Evolutionary conservation across 2,797 vertebrate species (phyloP).

Genomic region (Anisognathus igniventris): DNA sequence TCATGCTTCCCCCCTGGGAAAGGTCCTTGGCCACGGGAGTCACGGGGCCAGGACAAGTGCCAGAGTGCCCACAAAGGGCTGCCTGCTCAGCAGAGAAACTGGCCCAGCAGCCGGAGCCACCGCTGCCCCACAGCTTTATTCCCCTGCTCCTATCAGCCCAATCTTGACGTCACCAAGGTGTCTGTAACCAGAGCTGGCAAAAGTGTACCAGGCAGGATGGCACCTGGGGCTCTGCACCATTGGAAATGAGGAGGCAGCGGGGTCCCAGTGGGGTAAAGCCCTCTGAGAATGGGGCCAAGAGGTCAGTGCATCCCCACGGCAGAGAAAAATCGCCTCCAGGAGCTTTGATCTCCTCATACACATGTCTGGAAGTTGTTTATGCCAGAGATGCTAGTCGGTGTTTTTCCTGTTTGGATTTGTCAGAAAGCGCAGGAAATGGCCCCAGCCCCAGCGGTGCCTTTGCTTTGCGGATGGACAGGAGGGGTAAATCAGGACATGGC

Average conservation of each 20-base stretch:
- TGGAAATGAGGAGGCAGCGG: background rate
- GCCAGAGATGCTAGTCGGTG: background rate
- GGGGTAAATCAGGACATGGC: background rate
- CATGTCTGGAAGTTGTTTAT: background rate
- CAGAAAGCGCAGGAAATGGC: conserved; percentile 46
- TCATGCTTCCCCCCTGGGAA: background rate
- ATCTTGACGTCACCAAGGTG: conserved; percentile 45
- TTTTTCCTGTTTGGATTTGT: conserved; percentile 74
- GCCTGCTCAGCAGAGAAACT: background rate
- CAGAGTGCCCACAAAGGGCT: background rate
- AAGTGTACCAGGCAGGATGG: fast-evolving
- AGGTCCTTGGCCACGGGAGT: background rate
- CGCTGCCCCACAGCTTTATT: background rate
- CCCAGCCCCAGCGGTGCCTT: conserved; percentile 23
- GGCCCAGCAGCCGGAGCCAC: background rate
- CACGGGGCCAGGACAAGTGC: fast-evolving
- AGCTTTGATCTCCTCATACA: conserved; percentile 2
- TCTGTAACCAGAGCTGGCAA: background rate
- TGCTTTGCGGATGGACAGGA: background rate
- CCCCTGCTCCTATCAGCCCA: background rate
- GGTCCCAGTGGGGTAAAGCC: fast-evolving
- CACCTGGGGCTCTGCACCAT: background rate
- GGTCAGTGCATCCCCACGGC: conserved; percentile 6
- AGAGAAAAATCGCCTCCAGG: background rate
- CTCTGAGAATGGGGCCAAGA: background rate